These are phyloP conservation scores for Pemphredon lugubris DNA, from an alignment of 2,888 invertebrate species.

Conservation along the genomic window DNA sequence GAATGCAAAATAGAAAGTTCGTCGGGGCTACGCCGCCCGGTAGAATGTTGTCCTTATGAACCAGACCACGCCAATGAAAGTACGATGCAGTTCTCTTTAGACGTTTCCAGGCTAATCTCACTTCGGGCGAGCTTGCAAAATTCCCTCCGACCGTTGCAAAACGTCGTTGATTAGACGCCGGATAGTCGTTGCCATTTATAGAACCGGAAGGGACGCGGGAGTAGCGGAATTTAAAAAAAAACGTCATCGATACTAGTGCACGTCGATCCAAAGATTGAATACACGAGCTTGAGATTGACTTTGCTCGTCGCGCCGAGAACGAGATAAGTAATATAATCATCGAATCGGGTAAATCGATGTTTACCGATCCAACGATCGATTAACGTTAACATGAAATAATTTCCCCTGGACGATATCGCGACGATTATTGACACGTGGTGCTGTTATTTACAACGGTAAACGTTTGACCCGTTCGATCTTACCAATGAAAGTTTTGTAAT, in stretches of 20 bases:
- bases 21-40: slow-evolving; percentile 19
- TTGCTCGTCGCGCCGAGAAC: too few relatives aligned
- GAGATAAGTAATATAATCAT: too few relatives aligned
- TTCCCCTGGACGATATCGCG: background rate
- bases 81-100: slow-evolving; percentile 44
- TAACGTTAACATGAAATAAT: background rate
- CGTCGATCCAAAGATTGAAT: too few relatives aligned
- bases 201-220: background rate
- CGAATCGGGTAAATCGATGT: too few relatives aligned
- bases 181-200: slow-evolving; percentile 11
- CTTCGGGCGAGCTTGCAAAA: slow-evolving; percentile 56
- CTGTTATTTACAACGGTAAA: slow-evolving; percentile 29
- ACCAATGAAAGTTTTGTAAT: slow-evolving; percentile 49
- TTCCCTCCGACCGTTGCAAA: slow-evolving; percentile 49
- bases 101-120: slow-evolving; percentile 35
- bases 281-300: too few relatives aligned
- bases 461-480: slow-evolving; percentile 35
- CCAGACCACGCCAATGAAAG: slow-evolving; percentile 72
- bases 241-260: too few relatives aligned
- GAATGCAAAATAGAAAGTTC: slow-evolving; percentile 71
- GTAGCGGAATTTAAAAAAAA: background rate
- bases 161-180: slow-evolving; percentile 21
- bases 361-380: too few relatives aligned
- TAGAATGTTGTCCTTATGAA: slow-evolving; percentile 70
- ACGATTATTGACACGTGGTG: slow-evolving; percentile 7